phyloP scores from a whole-genome alignment of 1,140 invertebrate genomes.

The Penaeus vannamei region DNA sequence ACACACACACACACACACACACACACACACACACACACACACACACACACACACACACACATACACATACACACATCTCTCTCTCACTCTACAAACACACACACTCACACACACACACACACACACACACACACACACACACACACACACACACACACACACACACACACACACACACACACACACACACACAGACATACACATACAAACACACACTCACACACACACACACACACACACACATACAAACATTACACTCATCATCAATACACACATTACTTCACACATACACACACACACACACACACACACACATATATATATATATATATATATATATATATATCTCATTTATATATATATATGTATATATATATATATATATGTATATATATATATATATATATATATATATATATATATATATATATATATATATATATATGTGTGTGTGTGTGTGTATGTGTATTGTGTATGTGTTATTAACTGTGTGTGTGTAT shows the following conservation, averaged over 20 bases:
- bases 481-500: background rate
- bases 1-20: no score
- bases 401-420: background rate
- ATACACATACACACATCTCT: no score
- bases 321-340: no score
- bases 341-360: no score
- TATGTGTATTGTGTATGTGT: background rate
- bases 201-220: no score
- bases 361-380: slow-evolving; percentile 1
- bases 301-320: no score
- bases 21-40: no score
- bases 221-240: background rate
- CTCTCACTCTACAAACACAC: background rate
- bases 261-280: background rate
- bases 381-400: slow-evolving; percentile 8
- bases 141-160: no score
- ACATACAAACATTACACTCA: background rate
- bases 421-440: slow-evolving; percentile 18
- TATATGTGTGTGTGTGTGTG: background rate
- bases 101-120: no score
- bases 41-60: no score
- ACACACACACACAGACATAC: slow-evolving; percentile 7
- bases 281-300: slow-evolving; percentile 16
- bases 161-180: slow-evolving; percentile 16
- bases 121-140: no score